Conservation (phyloP, 2,113 vertebrate genomes). For the Lasiurus cinereus region DNA sequence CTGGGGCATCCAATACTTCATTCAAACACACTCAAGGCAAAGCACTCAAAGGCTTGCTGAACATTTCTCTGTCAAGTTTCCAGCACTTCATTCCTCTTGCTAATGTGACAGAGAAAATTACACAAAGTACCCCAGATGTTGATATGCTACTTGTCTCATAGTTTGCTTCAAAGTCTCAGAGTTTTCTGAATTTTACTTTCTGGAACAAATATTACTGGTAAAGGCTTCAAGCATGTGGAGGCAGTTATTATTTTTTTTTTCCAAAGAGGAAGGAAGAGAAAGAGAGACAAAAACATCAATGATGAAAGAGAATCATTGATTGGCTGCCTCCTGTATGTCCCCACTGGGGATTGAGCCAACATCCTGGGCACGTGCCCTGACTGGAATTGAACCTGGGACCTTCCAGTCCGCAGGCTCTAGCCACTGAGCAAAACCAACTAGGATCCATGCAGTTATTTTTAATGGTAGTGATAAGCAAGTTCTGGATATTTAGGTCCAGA, state of each 20-base stretch:
- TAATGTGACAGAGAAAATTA: constrained; percentile 58
- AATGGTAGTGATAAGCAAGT: not conserved
- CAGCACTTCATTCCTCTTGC: constrained; percentile 56
- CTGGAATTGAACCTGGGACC: too few species aligned
- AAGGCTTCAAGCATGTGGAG: not conserved
- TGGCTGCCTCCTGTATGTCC: too few species aligned
- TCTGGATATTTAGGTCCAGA: not conserved
- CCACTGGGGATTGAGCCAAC: too few species aligned
- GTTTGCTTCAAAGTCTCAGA: constrained; percentile 47
- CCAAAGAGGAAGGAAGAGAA: too few species aligned
- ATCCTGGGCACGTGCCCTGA: too few species aligned
- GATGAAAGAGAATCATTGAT: too few species aligned
- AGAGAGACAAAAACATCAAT: too few species aligned
- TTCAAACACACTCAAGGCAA: constrained; percentile 53
- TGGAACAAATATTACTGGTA: not conserved
- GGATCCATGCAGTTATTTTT: not conserved
- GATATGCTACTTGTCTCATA: constrained; percentile 11
- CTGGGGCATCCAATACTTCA: not conserved
- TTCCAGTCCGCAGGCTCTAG: too few species aligned
- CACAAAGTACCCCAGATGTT: constrained; percentile 36
- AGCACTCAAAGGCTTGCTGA: not conserved
- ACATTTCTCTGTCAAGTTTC: constrained; percentile 37
- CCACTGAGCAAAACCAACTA: too few species aligned
- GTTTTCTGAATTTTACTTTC: constrained; percentile 52
- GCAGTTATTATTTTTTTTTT: not conserved